phyloP scores from a whole-genome alignment of 1,140 invertebrate genomes.

The Cotesia chilonis region DNA sequence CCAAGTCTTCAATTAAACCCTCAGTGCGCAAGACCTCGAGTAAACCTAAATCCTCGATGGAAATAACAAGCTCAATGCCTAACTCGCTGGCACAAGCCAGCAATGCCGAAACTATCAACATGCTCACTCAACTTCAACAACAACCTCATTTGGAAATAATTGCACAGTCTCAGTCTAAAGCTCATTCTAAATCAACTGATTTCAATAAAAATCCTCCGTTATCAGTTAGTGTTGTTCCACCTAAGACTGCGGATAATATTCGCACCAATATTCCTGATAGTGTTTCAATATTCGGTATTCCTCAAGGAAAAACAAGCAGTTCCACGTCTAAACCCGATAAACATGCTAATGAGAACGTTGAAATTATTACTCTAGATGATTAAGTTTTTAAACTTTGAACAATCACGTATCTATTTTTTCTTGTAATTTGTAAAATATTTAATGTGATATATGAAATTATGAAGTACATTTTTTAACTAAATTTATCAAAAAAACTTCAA shows the following conservation, averaged over 20 bases:
- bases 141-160: slow-evolving; percentile 72
- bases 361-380: slow-evolving; percentile 64
- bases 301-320: slow-evolving; percentile 33
- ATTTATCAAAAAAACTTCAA: too few species aligned
- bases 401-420: background rate
- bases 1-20: slow-evolving; percentile 15
- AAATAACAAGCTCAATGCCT: slow-evolving; percentile 36
- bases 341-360: slow-evolving; percentile 53
- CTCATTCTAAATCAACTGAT: slow-evolving; percentile 42
- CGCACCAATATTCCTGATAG: slow-evolving; percentile 39
- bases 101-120: slow-evolving; percentile 46
- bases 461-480: too few species aligned
- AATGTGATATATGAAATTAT: too few species aligned
- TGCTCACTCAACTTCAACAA: slow-evolving; percentile 70
- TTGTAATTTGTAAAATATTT: background rate
- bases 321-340: slow-evolving; percentile 44
- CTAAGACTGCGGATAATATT: slow-evolving; percentile 45
- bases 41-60: slow-evolving; percentile 43
- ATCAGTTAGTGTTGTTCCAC: slow-evolving; percentile 42
- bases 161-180: slow-evolving; percentile 57
- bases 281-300: slow-evolving; percentile 43
- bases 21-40: background rate
- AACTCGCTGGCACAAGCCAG: slow-evolving; percentile 37
- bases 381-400: slow-evolving; percentile 28
- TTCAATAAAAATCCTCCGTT: slow-evolving; percentile 49